Evolutionary conservation across 1,140 invertebrate genomes (phyloP), one percentile per base, ranked within the genome.

Genomic region (Drosophila saltans): DNA sequence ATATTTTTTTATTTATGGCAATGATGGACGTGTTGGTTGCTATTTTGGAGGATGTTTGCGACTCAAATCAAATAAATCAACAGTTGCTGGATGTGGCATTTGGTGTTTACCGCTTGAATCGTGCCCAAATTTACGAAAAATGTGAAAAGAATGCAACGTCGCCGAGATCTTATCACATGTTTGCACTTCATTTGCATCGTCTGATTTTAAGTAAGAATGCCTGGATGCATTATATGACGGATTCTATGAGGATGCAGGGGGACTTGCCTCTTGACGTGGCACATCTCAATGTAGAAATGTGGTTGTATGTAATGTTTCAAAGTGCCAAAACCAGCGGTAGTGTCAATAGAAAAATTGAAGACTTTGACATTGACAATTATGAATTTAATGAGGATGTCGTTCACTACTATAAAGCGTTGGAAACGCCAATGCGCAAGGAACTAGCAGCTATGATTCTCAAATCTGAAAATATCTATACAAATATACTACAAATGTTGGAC

Each of bases 1-100:
- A 75, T 10, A 66, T 72, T 0, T 86, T 97, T 73, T 91, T 97
- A 2, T 92, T 93, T 9, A 70, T 66, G 4, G 66, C 83, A 0
- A 16, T 72, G 0, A 4, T 92, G 11, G 56, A 73, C 8, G 66
- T 79, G 5, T 26, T 81, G 45, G 67, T 69, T 52, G 60, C 43
- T 1, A 40, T 62, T 1, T 24, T 80, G 75, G 64, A 64, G 45
- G 69, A 83, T 68, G 64, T 45, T 0, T 3, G 45, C 5, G 8
- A 68, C 40, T 41, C 6, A 0, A 52, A 57, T n/a, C 21, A 55
- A 26, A 0, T 75, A 21, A 9, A 58, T 1, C 6, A 2, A 1
- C 2, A 30, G 26, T n/a, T 76, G 0, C 1, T 66, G n/a, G 36
- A 21, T 3, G 6, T 66, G 24, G 6, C 67, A 7, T 2, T 36